Conservation (phyloP, 2,797 vertebrate species). For the Coregonus sp. region DNA sequence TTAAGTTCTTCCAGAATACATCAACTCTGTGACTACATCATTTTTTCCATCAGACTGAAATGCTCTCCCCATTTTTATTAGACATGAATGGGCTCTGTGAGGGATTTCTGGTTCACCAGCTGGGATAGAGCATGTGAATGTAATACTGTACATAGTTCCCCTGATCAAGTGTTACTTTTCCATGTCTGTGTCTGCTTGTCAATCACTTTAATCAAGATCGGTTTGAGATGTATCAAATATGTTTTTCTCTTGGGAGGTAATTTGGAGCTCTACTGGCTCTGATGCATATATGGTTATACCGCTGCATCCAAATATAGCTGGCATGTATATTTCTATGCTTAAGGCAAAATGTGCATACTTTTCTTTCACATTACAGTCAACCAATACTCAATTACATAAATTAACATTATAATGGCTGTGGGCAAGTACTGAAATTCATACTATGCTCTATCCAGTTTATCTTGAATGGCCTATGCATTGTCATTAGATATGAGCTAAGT, state of each 20-base stretch:
- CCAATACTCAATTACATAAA: no score
- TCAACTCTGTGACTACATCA: slow-evolving; percentile 4
- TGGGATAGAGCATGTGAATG: neutral
- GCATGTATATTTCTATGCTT: no score
- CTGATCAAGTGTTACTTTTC: neutral
- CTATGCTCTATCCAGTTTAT: no score
- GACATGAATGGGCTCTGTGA: neutral
- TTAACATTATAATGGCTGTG: no score
- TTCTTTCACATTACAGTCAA: no score
- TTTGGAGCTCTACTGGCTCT: neutral
- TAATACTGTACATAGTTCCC: neutral
- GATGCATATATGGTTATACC: no score
- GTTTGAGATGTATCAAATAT: neutral
- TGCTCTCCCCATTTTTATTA: neutral
- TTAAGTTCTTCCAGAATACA: slow-evolving; percentile 5
- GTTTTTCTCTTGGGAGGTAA: neutral
- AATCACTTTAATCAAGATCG: neutral
- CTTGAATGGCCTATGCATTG: no score
- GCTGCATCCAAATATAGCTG: no score
- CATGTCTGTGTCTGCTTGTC: neutral
- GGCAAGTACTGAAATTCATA: no score
- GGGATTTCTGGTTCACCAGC: neutral
- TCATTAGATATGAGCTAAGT: no score
- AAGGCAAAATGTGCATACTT: no score
- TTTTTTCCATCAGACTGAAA: slow-evolving; percentile 17